A percentile compares a stretch with the other conserved stretches of the same genome.
These are phyloP conservation scores for Tetanocera ferruginea DNA, from an alignment of 2,888 invertebrate species.

Conservation along the genomic window DNA sequence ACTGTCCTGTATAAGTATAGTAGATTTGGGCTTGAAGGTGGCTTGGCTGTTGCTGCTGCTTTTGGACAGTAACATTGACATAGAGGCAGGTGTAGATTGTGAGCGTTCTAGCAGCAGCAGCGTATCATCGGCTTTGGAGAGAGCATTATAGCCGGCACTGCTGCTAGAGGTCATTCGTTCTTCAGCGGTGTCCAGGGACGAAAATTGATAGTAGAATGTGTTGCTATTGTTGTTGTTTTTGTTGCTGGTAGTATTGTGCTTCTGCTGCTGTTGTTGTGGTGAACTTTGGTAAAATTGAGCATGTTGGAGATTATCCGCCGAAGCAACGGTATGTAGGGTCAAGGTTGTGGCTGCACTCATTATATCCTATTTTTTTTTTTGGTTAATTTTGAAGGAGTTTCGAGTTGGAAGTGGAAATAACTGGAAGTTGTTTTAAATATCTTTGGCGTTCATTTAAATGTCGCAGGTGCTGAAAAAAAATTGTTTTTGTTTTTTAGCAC, in stretches of 20 bases:
- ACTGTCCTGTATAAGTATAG: conserved; percentile 48
- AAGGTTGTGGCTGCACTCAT: conserved; percentile 48
- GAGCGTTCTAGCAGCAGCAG: conserved; percentile 37
- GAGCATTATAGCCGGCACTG: conserved; percentile 33
- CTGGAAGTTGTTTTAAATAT: background rate
- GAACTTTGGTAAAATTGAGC: conserved; percentile 38
- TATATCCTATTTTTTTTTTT: background rate
- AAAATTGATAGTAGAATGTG: conserved; percentile 45
- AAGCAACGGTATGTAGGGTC: conserved; percentile 44
- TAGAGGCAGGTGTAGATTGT: conserved; percentile 5
- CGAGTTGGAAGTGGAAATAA: background rate
- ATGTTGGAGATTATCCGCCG: conserved; percentile 43
- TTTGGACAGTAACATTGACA: conserved; percentile 50
- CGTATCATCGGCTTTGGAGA: conserved; percentile 38
- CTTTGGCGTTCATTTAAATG: background rate
- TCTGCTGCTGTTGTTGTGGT: background rate
- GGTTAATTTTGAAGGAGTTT: too few species aligned
- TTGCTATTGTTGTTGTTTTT: conserved; percentile 43
- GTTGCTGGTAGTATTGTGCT: conserved; percentile 22
- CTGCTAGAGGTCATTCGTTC: background rate
- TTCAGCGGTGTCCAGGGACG: conserved; percentile 10
- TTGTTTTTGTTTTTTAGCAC: background rate
- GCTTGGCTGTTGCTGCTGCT: conserved; percentile 58
- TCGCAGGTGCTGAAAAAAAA: background rate
- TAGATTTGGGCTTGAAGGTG: conserved; percentile 46